Base-by-base conservation (phyloP, 2,113 vertebrate genomes). In the Gymnorhina tibicen region DNA sequence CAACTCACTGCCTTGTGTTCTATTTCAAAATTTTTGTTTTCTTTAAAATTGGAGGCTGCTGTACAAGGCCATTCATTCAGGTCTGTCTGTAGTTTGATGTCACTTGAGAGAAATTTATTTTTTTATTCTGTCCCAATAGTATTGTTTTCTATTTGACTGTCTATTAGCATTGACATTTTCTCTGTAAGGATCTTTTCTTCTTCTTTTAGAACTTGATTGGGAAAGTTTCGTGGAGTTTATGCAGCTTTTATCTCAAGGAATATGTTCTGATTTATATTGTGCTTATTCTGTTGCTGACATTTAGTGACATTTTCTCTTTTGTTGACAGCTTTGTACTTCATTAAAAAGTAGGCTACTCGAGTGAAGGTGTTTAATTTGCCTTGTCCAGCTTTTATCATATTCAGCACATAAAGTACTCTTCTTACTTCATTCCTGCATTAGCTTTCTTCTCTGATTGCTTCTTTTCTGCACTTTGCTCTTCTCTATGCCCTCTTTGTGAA, bases 241-340 rank as follows among this genome's bases (percentile, higher is more conserved):
- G 39, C 30, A 72, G 80, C 39, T 95, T 97, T 97, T 96, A 95
- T 97, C 69, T 89, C 58, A 68, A 93, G 32, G 32, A 97, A 97
- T 94, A 88, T 47, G n/a, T 88, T 95, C 78, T 66, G n/a, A 5
- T 94, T 95, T 94, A 87, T 87, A 95, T 83, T 93, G 44, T 62
- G 66, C 50, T 37, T 91, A 77, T 92, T 93, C 80, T 92, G 64
- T 59, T 89, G 76, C 79, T 98, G 97, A 97, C 95, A 97, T 97
- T 97, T 93, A 82, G 72, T 97, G 96, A 97, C 95, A 97, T 97
- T 98, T 98, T 96, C 90, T 82, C 50, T 91, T 91, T 83, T 76
- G 42, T 83, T 97, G 93, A 97, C 81, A 91, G 79, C 37, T 93
- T 81, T 78, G 33, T 66, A 68, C 76, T 69, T 62, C 10, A 11